Conservation (phyloP, 2,888 invertebrate species). For the Ormyrus nitidulus region DNA sequence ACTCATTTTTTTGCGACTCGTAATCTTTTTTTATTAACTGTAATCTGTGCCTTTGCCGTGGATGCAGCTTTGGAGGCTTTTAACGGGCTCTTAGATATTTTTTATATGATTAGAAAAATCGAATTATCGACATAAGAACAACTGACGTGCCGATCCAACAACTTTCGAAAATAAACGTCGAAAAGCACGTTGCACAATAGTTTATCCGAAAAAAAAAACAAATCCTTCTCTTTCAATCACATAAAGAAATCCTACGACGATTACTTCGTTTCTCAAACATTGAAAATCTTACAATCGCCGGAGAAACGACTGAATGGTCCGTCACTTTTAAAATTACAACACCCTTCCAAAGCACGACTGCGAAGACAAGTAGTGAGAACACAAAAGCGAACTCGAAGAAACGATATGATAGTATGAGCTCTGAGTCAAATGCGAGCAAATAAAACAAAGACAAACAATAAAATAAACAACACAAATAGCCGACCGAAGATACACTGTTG, state of each 20-base stretch:
- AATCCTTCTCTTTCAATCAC: background rate
- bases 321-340: background rate
- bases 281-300: too few relatives aligned
- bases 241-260: too few relatives aligned
- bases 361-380: conserved; percentile 7
- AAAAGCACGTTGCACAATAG: background rate
- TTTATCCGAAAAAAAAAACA: background rate
- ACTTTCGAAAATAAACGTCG: conserved; percentile 35
- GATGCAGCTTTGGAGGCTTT: conserved; percentile 47
- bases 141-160: conserved; percentile 20
- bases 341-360: background rate
- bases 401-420: conserved; percentile 39
- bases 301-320: background rate
- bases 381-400: conserved; percentile 57
- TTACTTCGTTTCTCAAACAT: too few relatives aligned
- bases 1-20: conserved; percentile 13
- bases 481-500: conserved; percentile 31
- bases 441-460: conserved; percentile 4
- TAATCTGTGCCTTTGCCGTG: conserved; percentile 38
- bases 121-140: background rate
- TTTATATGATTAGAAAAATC: conserved; percentile 5
- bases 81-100: conserved; percentile 30
- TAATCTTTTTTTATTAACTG: conserved; percentile 16
- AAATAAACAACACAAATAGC: conserved; percentile 15
- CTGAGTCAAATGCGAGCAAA: background rate